Evolutionary conservation across 2,888 invertebrate genomes (phyloP), one percentile per base, ranked within the genome.

Genomic region (Protodeltote pygarga): DNA sequence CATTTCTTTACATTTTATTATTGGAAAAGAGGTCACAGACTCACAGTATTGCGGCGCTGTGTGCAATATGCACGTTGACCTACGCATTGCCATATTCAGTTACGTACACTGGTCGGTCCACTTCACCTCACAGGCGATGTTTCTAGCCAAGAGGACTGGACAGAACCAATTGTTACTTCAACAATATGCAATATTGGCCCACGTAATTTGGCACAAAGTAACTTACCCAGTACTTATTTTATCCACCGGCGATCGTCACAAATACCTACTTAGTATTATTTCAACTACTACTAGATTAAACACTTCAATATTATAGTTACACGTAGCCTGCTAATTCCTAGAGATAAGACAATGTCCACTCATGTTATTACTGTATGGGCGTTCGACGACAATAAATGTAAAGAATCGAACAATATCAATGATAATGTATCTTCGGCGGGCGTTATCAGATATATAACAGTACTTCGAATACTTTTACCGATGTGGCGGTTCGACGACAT

Each of bases 381-480:
- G 66, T 81, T 77, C 77, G 73, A 79, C 67, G 62, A 62, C 69
- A 75, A 57, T 63, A 81, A 73, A 71, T 61, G 60, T 55, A 66
- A 72, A 79, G 73, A 73, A 70, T 67, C 53, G 69, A 81, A 76
- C 76, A 81, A 79, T 81, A 84, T 85, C 83, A 62, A 60, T 74
- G 87, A 89, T 89, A 85, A 71, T 79, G 55, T 81, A 84, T 84
- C 79, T 29, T 79, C 35, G 25, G 20, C 21, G 55, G 40, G 69
- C 69, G 77, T 83, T 89, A 89, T 88, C 89, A 78, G 75, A 77
- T 77, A 63, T 76, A 71, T 79, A 83, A 81, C 81, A 79, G 81
- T 81, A 84, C 73, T 69, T 46, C 71, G 71, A 68, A 64, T 66
- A 73, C 74, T 74, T 79, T 77, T 75, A 76, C 74, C 75, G 72